phyloP scores from a whole-genome alignment of 2,113 vertebrate genomes.

The Phasianus colchicus region DNA sequence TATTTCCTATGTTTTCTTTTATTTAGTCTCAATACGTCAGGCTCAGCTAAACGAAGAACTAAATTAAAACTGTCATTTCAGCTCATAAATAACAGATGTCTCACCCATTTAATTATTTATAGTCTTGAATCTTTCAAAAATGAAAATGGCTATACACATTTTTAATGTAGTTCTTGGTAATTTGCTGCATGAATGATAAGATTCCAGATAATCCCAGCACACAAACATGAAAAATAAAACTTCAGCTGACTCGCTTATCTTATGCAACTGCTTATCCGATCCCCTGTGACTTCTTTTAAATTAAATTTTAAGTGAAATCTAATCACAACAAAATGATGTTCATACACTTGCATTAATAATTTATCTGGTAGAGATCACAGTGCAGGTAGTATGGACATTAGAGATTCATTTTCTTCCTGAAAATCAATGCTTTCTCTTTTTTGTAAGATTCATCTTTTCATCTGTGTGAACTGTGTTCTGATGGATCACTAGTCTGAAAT shows the following conservation, averaged over 20 bases:
- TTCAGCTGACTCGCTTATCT: constrained; percentile 78
- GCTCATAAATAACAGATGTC: constrained; percentile 93
- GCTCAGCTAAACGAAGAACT: constrained; percentile 79
- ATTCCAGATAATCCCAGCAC: constrained; percentile 82
- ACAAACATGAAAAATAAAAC: constrained; percentile 86
- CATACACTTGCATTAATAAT: constrained; percentile 81
- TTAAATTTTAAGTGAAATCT: constrained; percentile 83
- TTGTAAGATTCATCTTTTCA: constrained; percentile 50
- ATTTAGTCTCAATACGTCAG: constrained; percentile 72
- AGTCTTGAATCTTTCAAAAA: constrained; percentile 85
- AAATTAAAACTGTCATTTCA: constrained; percentile 88
- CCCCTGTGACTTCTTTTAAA: constrained; percentile 77
- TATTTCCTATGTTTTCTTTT: constrained; percentile 76
- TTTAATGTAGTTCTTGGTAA: constrained; percentile 89
- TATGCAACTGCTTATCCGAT: constrained; percentile 71
- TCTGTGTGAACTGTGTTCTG: constrained; percentile 43
- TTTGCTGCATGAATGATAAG: constrained; percentile 86
- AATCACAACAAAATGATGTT: constrained; percentile 83
- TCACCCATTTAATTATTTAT: constrained; percentile 89
- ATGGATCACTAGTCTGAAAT: constrained; percentile 44
- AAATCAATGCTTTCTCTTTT: constrained; percentile 66
- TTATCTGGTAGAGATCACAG: constrained; percentile 76
- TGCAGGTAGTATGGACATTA: constrained; percentile 66
- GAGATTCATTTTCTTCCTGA: constrained; percentile 61
- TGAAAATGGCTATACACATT: constrained; percentile 85